Evolutionary conservation across 2,888 invertebrate genomes (phyloP).

Genomic region (Ennomos quercinarius): DNA sequence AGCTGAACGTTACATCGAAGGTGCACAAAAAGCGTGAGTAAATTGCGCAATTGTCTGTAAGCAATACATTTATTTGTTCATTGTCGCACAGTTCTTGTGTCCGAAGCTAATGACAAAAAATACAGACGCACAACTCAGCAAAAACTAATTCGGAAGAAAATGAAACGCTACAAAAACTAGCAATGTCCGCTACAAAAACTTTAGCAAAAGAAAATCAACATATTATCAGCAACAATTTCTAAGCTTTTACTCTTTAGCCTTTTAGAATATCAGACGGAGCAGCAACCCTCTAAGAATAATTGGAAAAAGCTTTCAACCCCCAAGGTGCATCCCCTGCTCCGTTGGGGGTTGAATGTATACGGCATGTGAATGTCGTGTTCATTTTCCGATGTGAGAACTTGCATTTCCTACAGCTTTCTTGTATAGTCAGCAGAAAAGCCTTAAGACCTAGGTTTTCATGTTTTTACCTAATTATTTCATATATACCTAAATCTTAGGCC

Average conservation of each 20-base stretch:
- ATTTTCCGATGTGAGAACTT: conserved; percentile 60
- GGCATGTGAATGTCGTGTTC: conserved; percentile 64
- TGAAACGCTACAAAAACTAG: conserved; percentile 19
- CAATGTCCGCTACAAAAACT: conserved; percentile 17
- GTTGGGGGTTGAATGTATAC: conserved; percentile 48
- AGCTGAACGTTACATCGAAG: too few relatives aligned
- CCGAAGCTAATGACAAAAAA: conserved; percentile 16
- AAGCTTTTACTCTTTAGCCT: conserved; percentile 30
- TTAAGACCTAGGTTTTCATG: background rate
- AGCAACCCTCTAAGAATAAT: conserved; percentile 48
- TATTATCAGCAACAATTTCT: conserved; percentile 33
- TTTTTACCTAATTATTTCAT: too few relatives aligned
- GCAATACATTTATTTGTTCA: background rate
- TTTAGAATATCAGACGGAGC: conserved; percentile 34
- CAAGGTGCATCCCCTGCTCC: conserved; percentile 47
- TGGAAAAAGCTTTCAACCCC: conserved; percentile 64
- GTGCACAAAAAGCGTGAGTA: too few relatives aligned
- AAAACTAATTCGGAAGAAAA: conserved; percentile 22
- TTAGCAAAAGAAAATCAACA: conserved; percentile 15
- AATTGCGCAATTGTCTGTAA: too few relatives aligned
- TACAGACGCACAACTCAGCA: conserved; percentile 18
- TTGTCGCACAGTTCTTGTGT: conserved; percentile 4
- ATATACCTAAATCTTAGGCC: too few relatives aligned
- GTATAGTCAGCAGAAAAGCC: conserved; percentile 59
- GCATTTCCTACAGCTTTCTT: conserved; percentile 72